Base-by-base conservation (phyloP, 2,888 invertebrate genomes). In the Hoplodrina ambigua region DNA sequence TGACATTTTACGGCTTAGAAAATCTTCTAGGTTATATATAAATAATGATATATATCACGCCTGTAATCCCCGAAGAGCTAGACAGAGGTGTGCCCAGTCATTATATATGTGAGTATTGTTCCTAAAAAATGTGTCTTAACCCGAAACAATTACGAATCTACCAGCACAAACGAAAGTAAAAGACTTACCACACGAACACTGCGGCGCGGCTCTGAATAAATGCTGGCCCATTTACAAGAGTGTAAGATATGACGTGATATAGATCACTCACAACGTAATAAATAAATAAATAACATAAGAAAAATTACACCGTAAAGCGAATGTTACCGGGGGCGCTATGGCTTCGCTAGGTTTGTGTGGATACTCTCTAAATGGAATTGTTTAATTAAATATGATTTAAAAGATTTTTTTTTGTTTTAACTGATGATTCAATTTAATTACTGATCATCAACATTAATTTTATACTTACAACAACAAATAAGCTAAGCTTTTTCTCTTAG, bases 251-350 rank as follows among this genome's bases (percentile, higher is more conserved):
- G 96, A 95, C 95, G 93, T 94, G 92, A 94, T 94, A 95, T 96
- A 95, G 95, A 96, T 96, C 96, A 95, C 95, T 95, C 95, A 95
- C 92, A 92, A 85, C 88, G 94, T 94, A 95, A 96, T 96, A 96
- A 95, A 96, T 96, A 96, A 95, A 96, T 96, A 96, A 96, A 95
- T 95, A 96, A 95, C 95, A 91, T 92, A 95, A 94, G 96, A 95
- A 96, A 95, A 95, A 96, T 96, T 95, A 95, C 96, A 93, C 93
- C 94, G 94, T 94, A 95, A 96, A 95, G 92, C 95, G 96, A 96
- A 95, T 94, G 95, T 95, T 91, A 95, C 95, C 94, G 92, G 95
- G 94, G 96, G 95, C 95, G 92, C 88, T 92, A 80, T 83, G 89
- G 78, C 76, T 78, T 62, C 68, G 90, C 69, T 83, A 81, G 88